Base-by-base conservation (phyloP, 2,888 invertebrate genomes). In the Calameuta filiformis region DNA sequence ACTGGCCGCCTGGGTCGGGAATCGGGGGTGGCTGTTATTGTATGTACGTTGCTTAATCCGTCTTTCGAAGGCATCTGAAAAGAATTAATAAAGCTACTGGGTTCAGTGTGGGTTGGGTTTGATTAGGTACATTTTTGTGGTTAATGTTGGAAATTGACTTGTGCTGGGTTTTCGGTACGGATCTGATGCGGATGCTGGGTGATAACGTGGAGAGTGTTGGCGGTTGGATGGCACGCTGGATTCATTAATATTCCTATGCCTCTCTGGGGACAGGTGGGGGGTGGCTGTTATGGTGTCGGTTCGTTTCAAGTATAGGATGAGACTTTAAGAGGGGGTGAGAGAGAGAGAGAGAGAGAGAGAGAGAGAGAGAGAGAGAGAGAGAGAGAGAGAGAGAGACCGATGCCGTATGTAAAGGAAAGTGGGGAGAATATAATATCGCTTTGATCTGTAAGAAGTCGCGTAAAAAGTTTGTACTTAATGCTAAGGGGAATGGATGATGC, bases 361-460 rank as follows among this genome's bases (percentile, higher is more conserved):
- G 31, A 31, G 31, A 31, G 31, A 35, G 35, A 35, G 11, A 12
- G 37, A 37, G 35, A 11, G 11, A 12, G 37, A 4, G 35, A 2
- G 15, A 0, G 4, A 0, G 40, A 6, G 2, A 0, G 9, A 9
- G 56, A 23, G 23, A 1, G 9, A 23, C 2, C 23, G 56, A 56
- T 56, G 56, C 56, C 23, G 56, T 56, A 56, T 23, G 56, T 6
- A 15, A 71, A 71, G 33, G 15, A 71, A 34, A 71, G 71, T 12
- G 15, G 71, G 31, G 71, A 34, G 71, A 71, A 71, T 71, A 23
- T 34, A 23, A 71, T 71, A 71, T 34, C 23, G 31, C 71, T 71
- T 71, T 71, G 71, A 71, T 71, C 71, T 71, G 33, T 31, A 71
- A 31, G 33, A 34, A 71, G 71, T 33, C 34, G 71, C 31, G 71